Evolutionary conservation across 2,797 vertebrate species (phyloP).

Genomic region (Alauda arvensis): DNA sequence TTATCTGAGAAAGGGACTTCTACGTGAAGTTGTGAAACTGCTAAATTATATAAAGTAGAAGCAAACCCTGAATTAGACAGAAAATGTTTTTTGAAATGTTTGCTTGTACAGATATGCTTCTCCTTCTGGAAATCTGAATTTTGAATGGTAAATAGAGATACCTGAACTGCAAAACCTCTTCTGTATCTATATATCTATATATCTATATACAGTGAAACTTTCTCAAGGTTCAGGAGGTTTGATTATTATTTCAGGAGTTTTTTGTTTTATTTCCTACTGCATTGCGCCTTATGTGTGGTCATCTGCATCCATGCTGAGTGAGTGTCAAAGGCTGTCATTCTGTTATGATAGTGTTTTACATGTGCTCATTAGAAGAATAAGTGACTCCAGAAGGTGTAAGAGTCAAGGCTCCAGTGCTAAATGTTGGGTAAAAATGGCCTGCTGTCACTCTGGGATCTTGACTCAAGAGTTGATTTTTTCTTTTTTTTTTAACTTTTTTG

Average conservation of each 20-base stretch:
- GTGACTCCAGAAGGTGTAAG: constrained; percentile 14
- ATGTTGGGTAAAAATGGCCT: not conserved
- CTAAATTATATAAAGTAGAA: not conserved
- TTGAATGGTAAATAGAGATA: not conserved
- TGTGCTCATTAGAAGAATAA: not conserved
- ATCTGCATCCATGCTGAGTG: not conserved
- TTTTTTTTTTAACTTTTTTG: not conserved
- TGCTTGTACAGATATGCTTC: not conserved
- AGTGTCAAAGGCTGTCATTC: constrained; percentile 37
- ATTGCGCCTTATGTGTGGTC: constrained; percentile 8
- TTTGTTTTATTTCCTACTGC: constrained; percentile 10
- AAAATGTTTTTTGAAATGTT: constrained; percentile 12
- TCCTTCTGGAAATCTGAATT: not conserved
- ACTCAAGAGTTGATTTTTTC: not conserved
- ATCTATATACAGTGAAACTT: not conserved
- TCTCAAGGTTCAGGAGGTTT: not conserved
- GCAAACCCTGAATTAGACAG: not conserved
- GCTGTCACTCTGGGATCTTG: not conserved
- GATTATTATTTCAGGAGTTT: not conserved
- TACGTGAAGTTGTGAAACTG: not conserved
- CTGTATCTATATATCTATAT: not conserved
- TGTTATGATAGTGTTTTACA: constrained; percentile 15
- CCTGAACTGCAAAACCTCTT: not conserved
- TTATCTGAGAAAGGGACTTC: constrained; percentile 1
- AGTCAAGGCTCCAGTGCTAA: not conserved